Base-by-base conservation (phyloP, 2,113 vertebrate species). In the Tupaia chinensis region DNA sequence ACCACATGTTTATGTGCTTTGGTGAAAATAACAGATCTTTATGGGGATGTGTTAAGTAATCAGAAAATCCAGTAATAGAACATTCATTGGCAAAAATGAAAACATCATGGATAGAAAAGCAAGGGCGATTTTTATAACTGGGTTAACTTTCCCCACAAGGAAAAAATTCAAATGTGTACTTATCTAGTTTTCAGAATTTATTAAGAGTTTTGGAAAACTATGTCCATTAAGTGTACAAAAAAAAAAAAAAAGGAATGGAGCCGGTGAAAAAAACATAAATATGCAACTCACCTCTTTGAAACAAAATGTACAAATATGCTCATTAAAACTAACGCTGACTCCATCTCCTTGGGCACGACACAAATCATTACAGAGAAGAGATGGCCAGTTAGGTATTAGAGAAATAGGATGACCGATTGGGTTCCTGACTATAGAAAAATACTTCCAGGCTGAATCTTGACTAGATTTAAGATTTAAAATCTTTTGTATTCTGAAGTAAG, bases 51-150 rank as follows among this genome's bases (percentile, higher is more conserved):
- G 17, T 68, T 86, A 89, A 77, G 29, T 76, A 87, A 94, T 83
- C 27, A 89, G 68, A 95, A 93, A 94, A 61, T 68, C 78, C 14
- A 58, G 74, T 85, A 79, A 91, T 17, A 94, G 63, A 91, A 85
- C 15, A 91, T 79, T 17, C 9, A 82, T 14, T 58, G 13, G 25
- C 32, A 95, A 17, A 91, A 93, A 10, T 87, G 14, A 58, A 90
- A 16, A 89, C 69, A 96, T 74, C 32, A 63, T 16, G 8, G 23
- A 19, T 69, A 66, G n/a, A 32, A 66, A 91, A 82, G 70, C 6
- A 87, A 74, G 3, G 23, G 11, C 4, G 20, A 63, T 53, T 91
- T 93, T 89, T 83, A 72, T 32, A 78, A 58, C 1, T 54, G 61
- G 66, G 20, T 80, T 23, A 69, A n/a, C 13, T 94, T 96, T 92